Evolutionary conservation across 2,113 vertebrate genomes (phyloP).

Genomic region (Gavialis gangeticus): DNA sequence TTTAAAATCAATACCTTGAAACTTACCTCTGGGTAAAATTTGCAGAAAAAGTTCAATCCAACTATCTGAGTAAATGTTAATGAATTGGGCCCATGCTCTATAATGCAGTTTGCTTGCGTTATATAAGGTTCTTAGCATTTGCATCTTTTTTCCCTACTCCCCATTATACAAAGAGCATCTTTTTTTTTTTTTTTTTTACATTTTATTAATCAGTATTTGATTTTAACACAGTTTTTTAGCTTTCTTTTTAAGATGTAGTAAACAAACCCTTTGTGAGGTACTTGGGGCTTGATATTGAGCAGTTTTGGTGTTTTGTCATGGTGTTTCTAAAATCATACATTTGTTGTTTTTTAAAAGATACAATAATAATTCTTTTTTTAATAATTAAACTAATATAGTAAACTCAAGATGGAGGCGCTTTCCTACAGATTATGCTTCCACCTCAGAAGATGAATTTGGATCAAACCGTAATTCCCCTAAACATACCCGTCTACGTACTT

Average conservation of each 20-base stretch:
- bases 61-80: conserved; percentile 47
- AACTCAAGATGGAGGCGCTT: conserved; percentile 97
- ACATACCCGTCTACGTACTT: conserved; percentile 89
- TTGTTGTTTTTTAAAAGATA: conserved; percentile 66
- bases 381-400: conserved; percentile 88
- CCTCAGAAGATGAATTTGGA: conserved; percentile 98
- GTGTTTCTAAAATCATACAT: conserved; percentile 73
- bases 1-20: conserved; percentile 27
- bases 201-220: conserved; percentile 75
- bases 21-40: conserved; percentile 51
- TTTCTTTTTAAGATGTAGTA: conserved; percentile 74
- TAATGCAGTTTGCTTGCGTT: conserved; percentile 38
- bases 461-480: conserved; percentile 95
- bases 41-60: conserved; percentile 61
- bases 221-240: conserved; percentile 74
- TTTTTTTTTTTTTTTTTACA: background rate
- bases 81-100: conserved; percentile 66
- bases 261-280: conserved; percentile 71
- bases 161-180: conserved; percentile 67
- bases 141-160: conserved; percentile 65
- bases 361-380: conserved; percentile 85
- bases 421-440: conserved; percentile 98
- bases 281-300: conserved; percentile 61
- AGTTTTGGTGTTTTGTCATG: conserved; percentile 59
- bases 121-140: conserved; percentile 44